Evolutionary conservation across 2,113 vertebrate genomes (phyloP).

Genomic region (Madoqua kirkii): DNA sequence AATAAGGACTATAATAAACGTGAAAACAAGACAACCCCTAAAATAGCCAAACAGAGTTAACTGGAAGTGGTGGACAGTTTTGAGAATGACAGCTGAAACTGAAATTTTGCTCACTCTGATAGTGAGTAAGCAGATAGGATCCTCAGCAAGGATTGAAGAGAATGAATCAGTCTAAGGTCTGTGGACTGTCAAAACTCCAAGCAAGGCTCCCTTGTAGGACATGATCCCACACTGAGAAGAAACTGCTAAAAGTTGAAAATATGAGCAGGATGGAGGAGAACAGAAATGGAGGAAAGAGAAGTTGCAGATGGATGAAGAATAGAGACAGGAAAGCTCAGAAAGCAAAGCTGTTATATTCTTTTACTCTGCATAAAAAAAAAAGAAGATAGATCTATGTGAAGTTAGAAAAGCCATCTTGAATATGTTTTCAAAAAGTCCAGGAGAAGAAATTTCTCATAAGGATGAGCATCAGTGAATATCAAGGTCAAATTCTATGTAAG

Average conservation of each 20-base stretch:
- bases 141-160: not conserved
- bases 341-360: not conserved
- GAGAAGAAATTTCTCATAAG: not conserved
- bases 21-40: not conserved
- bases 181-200: not conserved
- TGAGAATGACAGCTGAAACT: not conserved
- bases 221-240: not conserved
- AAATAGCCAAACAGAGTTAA: not conserved
- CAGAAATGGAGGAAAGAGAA: not conserved
- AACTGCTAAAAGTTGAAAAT: too few relatives aligned
- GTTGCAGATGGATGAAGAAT: not conserved
- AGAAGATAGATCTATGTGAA: not conserved
- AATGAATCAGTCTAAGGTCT: not conserved
- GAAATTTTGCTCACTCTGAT: not conserved
- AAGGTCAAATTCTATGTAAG: not conserved
- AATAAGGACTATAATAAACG: not conserved
- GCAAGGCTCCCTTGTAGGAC: fast-evolving
- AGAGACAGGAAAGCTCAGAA: not conserved
- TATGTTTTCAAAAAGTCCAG: not conserved
- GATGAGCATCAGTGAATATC: not conserved
- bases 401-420: not conserved
- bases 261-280: not conserved
- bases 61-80: not conserved
- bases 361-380: not conserved
- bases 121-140: not conserved